Evolutionary conservation across 2,888 invertebrate genomes (phyloP), one percentile per base, ranked within the genome.

Genomic region (Protodeltote pygarga): DNA sequence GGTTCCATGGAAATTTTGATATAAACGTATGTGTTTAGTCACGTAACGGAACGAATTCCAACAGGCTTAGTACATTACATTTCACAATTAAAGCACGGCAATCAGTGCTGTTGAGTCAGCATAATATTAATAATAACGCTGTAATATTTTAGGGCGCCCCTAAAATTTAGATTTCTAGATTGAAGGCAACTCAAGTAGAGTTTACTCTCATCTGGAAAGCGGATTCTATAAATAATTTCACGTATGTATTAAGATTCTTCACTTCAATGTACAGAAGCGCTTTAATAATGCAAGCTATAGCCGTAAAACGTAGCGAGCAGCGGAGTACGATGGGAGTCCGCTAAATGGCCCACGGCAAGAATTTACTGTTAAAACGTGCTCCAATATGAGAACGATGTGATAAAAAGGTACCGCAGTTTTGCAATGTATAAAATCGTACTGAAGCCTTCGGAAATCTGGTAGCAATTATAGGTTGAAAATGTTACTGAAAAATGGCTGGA

Each of bases 351-450:
- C 75, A 77, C 77, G 75, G 75, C 75, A 79, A 79, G 77, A 82
- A 87, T 85, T 86, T 86, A 85, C 73, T 81, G 78, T 74, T 72
- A 74, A 80, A 77, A 86, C 87, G 87, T 88, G 87, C 79, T 78
- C 67, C 81, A 81, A 85, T 86, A 83, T 81, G 71, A 73, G 73
- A 83, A 85, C 79, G 81, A 83, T 81, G 83, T 86, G 85, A 81
- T 84, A 86, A 85, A 80, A 84, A 77, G 71, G 67, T 70, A 79
- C 82, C 79, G 68, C 76, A 73, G 71, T 71, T 67, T 73, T 71
- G 75, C 75, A 77, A 76, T 77, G 72, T 76, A 70, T 71, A 74
- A 74, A 75, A 73, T 50, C 53, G 25, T 42, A 54, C 41, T 44
- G 41, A 61, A 34, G 41, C 46, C 54, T 66, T 61, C 39, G 54